A percentile compares a stretch with the other conserved stretches of the same genome.
Conservation (phyloP, 2,888 invertebrate genomes). For the Lepidonotus clava region DNA sequence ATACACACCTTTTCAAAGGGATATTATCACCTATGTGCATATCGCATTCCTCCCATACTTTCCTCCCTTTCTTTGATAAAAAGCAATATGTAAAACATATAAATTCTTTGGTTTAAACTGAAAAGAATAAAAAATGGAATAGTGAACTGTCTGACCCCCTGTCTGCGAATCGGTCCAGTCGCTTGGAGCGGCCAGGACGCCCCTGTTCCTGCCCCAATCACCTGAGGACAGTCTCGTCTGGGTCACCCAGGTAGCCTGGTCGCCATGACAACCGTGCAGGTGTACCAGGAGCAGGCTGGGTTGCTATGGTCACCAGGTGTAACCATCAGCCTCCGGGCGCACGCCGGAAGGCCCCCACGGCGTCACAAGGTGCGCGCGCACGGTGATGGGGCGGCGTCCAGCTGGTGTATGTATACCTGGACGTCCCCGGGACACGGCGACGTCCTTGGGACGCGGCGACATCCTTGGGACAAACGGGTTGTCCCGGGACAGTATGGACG, state of each 20-base stretch:
- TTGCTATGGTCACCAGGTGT: slow-evolving; percentile 43
- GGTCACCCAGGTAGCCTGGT: background rate
- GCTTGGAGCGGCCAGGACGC: too few relatives aligned
- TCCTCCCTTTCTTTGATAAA: background rate
- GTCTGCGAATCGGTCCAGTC: too few relatives aligned
- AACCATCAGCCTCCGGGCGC: background rate
- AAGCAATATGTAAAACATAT: background rate
- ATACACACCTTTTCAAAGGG: too few relatives aligned
- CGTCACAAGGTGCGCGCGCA: too few relatives aligned
- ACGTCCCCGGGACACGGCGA: background rate
- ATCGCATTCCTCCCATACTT: too few relatives aligned
- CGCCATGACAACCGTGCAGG: slow-evolving; percentile 43
- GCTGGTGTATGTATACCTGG: slow-evolving; percentile 18
- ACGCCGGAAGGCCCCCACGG: slow-evolving; percentile 27
- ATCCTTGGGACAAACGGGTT: too few relatives aligned
- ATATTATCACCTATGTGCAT: too few relatives aligned
- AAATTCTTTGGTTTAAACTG: too few relatives aligned
- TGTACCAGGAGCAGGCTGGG: slow-evolving; percentile 22
- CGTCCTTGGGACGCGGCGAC: background rate
- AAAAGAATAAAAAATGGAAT: too few relatives aligned
- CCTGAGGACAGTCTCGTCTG: background rate
- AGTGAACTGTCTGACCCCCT: too few relatives aligned
- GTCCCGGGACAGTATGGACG: too few relatives aligned
- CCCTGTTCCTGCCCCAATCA: background rate
- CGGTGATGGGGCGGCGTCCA: background rate